Percentiles rank a stretch among this genome's conserved stretches.
Evolutionary conservation across 2,888 invertebrate genomes (phyloP).

Genomic region (Timandra comae): DNA sequence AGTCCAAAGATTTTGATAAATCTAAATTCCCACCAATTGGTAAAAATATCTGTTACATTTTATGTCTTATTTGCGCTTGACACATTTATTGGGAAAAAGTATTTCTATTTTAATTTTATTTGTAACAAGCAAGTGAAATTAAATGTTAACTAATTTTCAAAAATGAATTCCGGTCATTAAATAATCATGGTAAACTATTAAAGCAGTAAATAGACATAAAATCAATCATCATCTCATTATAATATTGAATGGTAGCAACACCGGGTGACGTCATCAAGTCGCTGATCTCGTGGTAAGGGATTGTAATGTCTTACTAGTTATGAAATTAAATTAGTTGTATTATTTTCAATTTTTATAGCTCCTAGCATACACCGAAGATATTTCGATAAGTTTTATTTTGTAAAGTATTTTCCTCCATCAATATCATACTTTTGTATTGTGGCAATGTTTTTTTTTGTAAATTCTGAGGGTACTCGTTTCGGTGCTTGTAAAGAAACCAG

Average conservation of each 20-base stretch:
- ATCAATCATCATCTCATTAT: slow-evolving; percentile 19
- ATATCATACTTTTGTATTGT: slow-evolving; percentile 58
- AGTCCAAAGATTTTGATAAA: slow-evolving; percentile 68
- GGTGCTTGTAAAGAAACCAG: slow-evolving; percentile 42
- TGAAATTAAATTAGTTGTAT: slow-evolving; percentile 76
- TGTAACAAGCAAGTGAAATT: no score
- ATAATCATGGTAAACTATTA: not conserved
- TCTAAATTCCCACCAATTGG: slow-evolving; percentile 69
- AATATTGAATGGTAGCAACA: slow-evolving; percentile 36
- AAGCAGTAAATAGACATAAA: slow-evolving; percentile 18
- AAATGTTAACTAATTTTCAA: no score
- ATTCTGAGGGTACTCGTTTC: slow-evolving; percentile 36
- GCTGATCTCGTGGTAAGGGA: slow-evolving; percentile 78
- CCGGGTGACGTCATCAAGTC: slow-evolving; percentile 63
- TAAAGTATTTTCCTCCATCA: slow-evolving; percentile 76
- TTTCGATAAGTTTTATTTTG: slow-evolving; percentile 77
- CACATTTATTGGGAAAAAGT: no score
- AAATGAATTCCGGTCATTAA: no score
- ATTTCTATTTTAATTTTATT: no score
- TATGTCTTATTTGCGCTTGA: no score
- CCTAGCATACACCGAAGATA: slow-evolving; percentile 78
- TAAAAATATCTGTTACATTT: slow-evolving; percentile 39
- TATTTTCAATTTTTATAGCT: slow-evolving; percentile 77
- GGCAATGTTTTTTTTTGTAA: slow-evolving; percentile 39
- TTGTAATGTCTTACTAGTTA: slow-evolving; percentile 75